Evolutionary conservation across 2,888 invertebrate species (phyloP).

Genomic region (Nasonia oneida): DNA sequence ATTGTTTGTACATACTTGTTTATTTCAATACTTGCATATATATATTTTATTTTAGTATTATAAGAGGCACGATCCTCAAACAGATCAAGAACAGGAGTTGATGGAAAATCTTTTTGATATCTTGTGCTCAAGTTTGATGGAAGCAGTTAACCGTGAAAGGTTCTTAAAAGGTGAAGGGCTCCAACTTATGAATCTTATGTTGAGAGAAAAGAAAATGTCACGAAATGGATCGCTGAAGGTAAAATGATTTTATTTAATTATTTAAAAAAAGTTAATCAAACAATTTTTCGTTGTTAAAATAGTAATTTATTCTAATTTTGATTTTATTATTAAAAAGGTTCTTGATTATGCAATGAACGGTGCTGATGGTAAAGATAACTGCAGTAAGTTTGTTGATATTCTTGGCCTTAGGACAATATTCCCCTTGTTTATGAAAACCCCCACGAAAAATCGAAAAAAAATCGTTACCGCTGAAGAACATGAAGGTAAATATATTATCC

Average conservation of each 20-base stretch:
- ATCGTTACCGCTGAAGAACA: slow-evolving; percentile 92
- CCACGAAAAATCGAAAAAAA: slow-evolving; percentile 89
- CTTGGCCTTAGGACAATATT: slow-evolving; percentile 97
- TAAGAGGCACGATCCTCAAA: slow-evolving; percentile 95
- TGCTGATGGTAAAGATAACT: slow-evolving; percentile 95
- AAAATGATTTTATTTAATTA: neutral
- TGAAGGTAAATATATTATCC: slow-evolving; percentile 83
- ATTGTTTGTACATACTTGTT: too few relatives aligned
- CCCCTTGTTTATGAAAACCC: slow-evolving; percentile 99
- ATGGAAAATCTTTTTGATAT: slow-evolving; percentile 99
- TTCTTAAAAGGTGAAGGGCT: slow-evolving; percentile 98
- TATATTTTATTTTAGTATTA: slow-evolving; percentile 84
- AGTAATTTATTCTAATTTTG: slow-evolving; percentile 30
- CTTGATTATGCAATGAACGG: slow-evolving; percentile 98
- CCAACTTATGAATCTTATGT: slow-evolving; percentile 99
- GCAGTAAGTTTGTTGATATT: slow-evolving; percentile 98
- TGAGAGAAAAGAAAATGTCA: slow-evolving; percentile 97
- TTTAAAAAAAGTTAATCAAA: neutral
- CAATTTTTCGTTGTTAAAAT: slow-evolving; percentile 8
- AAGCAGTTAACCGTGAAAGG: slow-evolving; percentile 91
- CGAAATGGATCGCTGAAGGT: slow-evolving; percentile 97
- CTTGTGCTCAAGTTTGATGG: slow-evolving; percentile 95
- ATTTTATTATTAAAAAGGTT: slow-evolving; percentile 76
- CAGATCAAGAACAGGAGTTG: slow-evolving; percentile 96
- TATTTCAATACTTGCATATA: neutral